These are phyloP conservation scores for Malurus cyaneus DNA, from an alignment of 2,113 vertebrate species.

Conservation along the genomic window DNA sequence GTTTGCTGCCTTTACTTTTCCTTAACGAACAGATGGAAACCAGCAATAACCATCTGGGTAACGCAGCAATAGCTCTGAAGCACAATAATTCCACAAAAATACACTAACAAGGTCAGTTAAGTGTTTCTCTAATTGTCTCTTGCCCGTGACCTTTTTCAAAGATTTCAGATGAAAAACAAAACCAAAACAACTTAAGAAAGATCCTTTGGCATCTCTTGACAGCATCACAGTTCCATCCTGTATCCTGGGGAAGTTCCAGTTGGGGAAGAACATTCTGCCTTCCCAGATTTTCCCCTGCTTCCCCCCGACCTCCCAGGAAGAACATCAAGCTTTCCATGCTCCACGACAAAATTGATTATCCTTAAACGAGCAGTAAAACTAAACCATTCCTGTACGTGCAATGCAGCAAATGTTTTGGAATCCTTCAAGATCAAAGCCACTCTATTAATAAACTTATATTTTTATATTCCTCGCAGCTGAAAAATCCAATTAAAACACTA, in stretches of 20 bases:
- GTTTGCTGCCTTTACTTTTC: not conserved
- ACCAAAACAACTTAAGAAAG: constrained; percentile 6
- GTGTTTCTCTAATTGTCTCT: constrained; percentile 33
- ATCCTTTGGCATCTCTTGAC: not conserved
- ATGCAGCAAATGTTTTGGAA: constrained; percentile 5
- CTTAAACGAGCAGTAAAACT: not conserved
- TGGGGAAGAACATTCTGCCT: not conserved
- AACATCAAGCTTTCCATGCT: not conserved
- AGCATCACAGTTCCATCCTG: not conserved
- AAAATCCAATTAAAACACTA: constrained; percentile 55
- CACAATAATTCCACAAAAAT: constrained; percentile 34
- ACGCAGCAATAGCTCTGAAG: constrained; percentile 21
- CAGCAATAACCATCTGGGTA: constrained; percentile 56
- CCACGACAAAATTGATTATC: not conserved
- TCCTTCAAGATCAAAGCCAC: constrained; percentile 47
- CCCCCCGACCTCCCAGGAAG: not conserved
- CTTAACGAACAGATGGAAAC: constrained; percentile 35
- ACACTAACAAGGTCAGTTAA: constrained; percentile 36
- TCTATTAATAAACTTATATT: constrained; percentile 45
- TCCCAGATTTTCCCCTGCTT: not conserved
- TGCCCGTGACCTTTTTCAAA: not conserved
- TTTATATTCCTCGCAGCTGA: constrained; percentile 47
- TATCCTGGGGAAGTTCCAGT: not conserved
- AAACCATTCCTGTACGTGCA: not conserved
- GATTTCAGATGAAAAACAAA: constrained; percentile 23